Evolutionary conservation across 2,797 vertebrate genomes (phyloP).

Genomic region (Erethizon dorsatum): DNA sequence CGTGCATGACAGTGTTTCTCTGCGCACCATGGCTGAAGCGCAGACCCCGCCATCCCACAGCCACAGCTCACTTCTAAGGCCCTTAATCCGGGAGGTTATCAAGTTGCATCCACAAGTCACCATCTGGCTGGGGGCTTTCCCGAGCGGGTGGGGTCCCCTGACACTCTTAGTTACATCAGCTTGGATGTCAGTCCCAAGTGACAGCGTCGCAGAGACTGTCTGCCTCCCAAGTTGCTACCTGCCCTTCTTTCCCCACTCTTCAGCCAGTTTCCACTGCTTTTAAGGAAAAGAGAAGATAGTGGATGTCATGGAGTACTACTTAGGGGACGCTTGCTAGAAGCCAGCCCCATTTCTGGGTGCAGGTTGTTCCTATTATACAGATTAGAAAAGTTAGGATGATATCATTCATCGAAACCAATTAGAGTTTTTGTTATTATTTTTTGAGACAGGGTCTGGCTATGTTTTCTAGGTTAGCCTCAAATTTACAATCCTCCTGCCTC

Average conservation of each 20-base stretch:
- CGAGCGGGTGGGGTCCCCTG: not conserved
- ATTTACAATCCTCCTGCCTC: not conserved
- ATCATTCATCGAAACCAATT: not conserved
- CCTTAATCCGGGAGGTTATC: constrained; percentile 69
- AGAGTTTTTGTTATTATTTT: not conserved
- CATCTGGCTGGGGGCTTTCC: constrained; percentile 76
- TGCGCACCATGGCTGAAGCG: not conserved
- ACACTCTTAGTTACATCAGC: constrained; percentile 74
- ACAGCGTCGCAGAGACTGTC: not conserved
- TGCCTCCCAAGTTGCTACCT: not conserved
- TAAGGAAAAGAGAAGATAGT: not conserved
- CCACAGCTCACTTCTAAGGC: constrained; percentile 10
- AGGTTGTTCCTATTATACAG: not conserved
- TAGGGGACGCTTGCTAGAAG: not conserved
- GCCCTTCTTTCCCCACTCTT: not conserved
- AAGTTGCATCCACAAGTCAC: constrained; percentile 73
- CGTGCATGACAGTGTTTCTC: not conserved
- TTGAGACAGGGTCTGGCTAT: not conserved
- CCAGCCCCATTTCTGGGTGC: not conserved
- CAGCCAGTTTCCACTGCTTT: not conserved
- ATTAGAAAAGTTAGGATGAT: not conserved
- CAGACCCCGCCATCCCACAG: not conserved
- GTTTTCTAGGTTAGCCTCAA: not conserved
- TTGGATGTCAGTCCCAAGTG: constrained; percentile 54
- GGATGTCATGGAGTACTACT: not conserved